Base-by-base conservation (phyloP, 2,888 invertebrate genomes). In the Galerucella nymphaeae region DNA sequence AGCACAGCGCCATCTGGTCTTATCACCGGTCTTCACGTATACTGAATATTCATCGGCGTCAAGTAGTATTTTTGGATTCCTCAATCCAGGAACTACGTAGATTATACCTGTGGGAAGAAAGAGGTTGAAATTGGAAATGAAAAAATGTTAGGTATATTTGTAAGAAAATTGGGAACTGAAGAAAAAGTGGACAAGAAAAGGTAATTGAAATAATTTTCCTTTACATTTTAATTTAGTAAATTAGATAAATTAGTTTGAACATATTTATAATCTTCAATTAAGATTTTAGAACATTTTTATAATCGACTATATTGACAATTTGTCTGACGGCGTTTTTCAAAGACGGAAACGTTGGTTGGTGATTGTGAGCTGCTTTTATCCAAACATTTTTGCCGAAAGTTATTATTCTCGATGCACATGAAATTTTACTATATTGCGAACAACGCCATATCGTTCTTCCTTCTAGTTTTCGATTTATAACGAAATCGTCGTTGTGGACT, bases 1-100 rank as follows among this genome's bases (percentile, higher is more conserved):
- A 0, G 74, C 77, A 63, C 83, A 83, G 13, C 79, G 74, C 83
- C 83, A 83, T 75, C 81, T 78, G 6, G 82, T 82, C 53, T 71
- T 76, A 38, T 73, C 71, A 8, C 70, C 76, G 8, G 70, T 62
- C 73, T 80, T 81, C 20, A 72, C 72, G 63, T 81, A 79, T 8
- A 82, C 72, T 6, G 78, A 76, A 59, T 79, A 83, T 23, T 80
- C 79, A 66, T 80, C 73, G 53, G 78, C 68, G 20, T 80, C 78
- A 23, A 82, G 58, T 3, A 82, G 77, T 2, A 83, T 72, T 76
- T 80, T 78, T 14, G 81, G 81, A 66, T 80, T 73, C 57, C 78
- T 79, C 14, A 65, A 71, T 23, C 79, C 80, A 2, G 75, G 72
- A 9, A 76, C 63, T 11, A 79, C 71, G 68, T 74, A 77, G 23